Percentiles rank a stretch among this genome's conserved stretches.
Conservation (phyloP, 2,113 vertebrate genomes). For the Anoplopoma fimbria region DNA sequence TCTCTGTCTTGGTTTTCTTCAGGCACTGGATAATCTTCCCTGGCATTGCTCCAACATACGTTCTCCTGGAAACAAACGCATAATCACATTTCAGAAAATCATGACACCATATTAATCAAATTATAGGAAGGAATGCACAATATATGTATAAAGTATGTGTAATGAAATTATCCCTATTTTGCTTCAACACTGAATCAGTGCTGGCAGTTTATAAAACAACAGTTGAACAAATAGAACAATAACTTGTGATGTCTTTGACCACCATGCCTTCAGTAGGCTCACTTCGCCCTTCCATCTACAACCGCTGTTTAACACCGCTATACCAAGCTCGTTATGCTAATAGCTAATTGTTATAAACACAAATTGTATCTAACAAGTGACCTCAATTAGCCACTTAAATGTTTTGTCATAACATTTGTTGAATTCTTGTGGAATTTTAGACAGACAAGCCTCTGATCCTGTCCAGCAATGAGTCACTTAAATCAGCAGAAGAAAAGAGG, state of each 20-base stretch:
- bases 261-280: neutral
- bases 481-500: no score
- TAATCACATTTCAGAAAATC: neutral
- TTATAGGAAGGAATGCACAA: no score
- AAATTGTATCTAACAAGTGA: no score
- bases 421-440: no score
- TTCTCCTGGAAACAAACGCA: conserved; percentile 85
- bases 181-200: neutral
- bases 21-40: conserved; percentile 99
- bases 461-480: no score
- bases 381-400: no score
- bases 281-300: neutral
- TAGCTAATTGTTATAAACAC: no score
- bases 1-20: conserved; percentile 98
- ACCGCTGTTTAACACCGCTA: no score
- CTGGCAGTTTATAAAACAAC: neutral
- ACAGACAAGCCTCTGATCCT: neutral
- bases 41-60: conserved; percentile 98
- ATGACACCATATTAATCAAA: neutral
- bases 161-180: neutral
- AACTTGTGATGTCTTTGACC: neutral
- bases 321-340: neutral
- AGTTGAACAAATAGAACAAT: neutral
- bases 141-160: neutral
- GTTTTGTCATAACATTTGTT: no score